Percentiles rank a stretch among this genome's conserved stretches.
phyloP scores from a whole-genome alignment of 2,888 invertebrate genomes.

The Scaptomyza polygonia region DNA sequence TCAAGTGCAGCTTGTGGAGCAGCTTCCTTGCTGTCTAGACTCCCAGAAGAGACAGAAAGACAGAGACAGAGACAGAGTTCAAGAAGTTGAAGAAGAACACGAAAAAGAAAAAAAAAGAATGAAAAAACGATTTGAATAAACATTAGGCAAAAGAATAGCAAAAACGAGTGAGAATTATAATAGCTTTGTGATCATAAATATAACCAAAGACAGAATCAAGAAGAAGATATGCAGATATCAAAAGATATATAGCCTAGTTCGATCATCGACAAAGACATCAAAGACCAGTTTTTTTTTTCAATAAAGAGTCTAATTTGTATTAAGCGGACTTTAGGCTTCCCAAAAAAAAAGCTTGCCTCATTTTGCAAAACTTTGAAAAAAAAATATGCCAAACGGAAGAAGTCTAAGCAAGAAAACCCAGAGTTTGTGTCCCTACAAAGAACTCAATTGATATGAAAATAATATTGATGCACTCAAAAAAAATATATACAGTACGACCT shows the following conservation, averaged over 20 bases:
- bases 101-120: slow-evolving; percentile 7
- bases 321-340: slow-evolving; percentile 16
- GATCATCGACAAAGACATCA: slow-evolving; percentile 63
- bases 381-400: too few species aligned
- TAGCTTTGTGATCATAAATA: slow-evolving; percentile 62
- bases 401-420: too few species aligned
- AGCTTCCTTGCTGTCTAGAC: slow-evolving; percentile 42
- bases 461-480: too few species aligned
- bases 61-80: slow-evolving; percentile 34
- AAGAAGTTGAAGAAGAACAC: slow-evolving; percentile 30
- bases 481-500: too few species aligned
- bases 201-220: slow-evolving; percentile 13
- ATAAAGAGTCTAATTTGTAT: slow-evolving; percentile 57
- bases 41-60: slow-evolving; percentile 48
- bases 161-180: slow-evolving; percentile 65
- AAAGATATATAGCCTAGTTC: slow-evolving; percentile 8
- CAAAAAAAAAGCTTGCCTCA: too few species aligned
- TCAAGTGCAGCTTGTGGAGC: slow-evolving; percentile 67
- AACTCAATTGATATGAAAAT: too few species aligned
- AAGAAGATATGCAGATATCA: too few species aligned
- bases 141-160: slow-evolving; percentile 45
- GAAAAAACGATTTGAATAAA: slow-evolving; percentile 58
- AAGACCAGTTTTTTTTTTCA: slow-evolving; percentile 33
- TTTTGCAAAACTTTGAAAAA: too few species aligned
- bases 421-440: too few species aligned